These are phyloP conservation scores for Linyphia triangularis DNA, from an alignment of 2,888 invertebrate species.

Conservation along the genomic window DNA sequence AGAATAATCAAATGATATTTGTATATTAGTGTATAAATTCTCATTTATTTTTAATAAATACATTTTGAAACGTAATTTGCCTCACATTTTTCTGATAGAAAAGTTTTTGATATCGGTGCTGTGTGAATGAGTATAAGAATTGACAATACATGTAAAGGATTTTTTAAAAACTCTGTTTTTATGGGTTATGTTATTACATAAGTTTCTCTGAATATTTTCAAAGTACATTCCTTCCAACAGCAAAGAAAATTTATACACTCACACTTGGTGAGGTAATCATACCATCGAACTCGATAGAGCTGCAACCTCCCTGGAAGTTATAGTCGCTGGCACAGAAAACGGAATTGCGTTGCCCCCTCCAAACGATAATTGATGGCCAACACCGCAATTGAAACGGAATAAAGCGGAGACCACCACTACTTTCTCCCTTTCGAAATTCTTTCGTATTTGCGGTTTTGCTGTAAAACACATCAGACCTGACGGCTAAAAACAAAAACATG, in stretches of 20 bases:
- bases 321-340: not conserved
- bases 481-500: not conserved
- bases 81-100: too few relatives aligned
- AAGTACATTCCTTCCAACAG: not conserved
- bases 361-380: conserved; percentile 43
- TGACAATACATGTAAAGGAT: too few relatives aligned
- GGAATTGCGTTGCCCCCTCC: not conserved
- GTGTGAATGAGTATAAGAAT: too few relatives aligned
- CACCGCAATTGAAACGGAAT: conserved; percentile 42
- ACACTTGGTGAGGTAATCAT: conserved; percentile 16
- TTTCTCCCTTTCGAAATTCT: not conserved
- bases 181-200: too few relatives aligned
- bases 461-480: conserved; percentile 25
- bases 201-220: too few relatives aligned
- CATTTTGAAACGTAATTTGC: too few relatives aligned
- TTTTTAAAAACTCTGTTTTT: too few relatives aligned
- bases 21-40: too few relatives aligned
- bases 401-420: not conserved
- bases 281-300: conserved; percentile 23
- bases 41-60: too few relatives aligned
- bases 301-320: not conserved
- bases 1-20: too few relatives aligned
- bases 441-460: conserved; percentile 31
- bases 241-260: not conserved
- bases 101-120: too few relatives aligned